Base-by-base conservation (phyloP, 2,888 invertebrate species). In the Iphiclides podalirius region DNA sequence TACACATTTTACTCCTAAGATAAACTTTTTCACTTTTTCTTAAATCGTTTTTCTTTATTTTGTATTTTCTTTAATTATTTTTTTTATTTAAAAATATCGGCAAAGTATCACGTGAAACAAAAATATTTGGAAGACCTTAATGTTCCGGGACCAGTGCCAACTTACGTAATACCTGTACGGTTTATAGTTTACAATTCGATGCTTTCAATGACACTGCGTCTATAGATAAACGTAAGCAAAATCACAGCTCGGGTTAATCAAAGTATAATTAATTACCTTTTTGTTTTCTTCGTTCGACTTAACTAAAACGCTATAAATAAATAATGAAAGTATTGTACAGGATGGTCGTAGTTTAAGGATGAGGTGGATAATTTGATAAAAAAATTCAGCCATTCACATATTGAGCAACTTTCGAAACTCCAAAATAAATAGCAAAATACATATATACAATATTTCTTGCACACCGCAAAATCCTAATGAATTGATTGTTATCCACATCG, bases 161-260 rank as follows among this genome's bases (percentile, higher is more conserved):
- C 44, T 34, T 42, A 46, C 38, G 11, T 47, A 46, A 34, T 40
- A 23, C 34, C 13, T 36, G 26, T 50, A 41, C 43, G 28, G 20
- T 49, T 44, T 39, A 36, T 37, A 37, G 23, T 42, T 37, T 40
- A 36, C 26, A 36, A 37, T 36, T 49, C 43, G 35, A 44, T 49
- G 39, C 26, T 39, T 49, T 20, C 9, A 44, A 39, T 56, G 58
- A 57, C 59, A 58, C 58, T 60, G 61, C 55, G 58, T 63, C 54
- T 60, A 76, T 71, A 79, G 72, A 76, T 66, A 76, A 72, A 84
- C 74, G 81, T 82, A 83, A 82, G 79, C 81, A 85, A 86, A 88
- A 88, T 88, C 88, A 88, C 88, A 88, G 88, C 88, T 87, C 87
- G 83, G 80, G 84, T 84, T 86, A 81, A 78, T 85, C 84, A 86